phyloP scores from a whole-genome alignment of 2,888 invertebrate species.

The Operophtera brumata region DNA sequence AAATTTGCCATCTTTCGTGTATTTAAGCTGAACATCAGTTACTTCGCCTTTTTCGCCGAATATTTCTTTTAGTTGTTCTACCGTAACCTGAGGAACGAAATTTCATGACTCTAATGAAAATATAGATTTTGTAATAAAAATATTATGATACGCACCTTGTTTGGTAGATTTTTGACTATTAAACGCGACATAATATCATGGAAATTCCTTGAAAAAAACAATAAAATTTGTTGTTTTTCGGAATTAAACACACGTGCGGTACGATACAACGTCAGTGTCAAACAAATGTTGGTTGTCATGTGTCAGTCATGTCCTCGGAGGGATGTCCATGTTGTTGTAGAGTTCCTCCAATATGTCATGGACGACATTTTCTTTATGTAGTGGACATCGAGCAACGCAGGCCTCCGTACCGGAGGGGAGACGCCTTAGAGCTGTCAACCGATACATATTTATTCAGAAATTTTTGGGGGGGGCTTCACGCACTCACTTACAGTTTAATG shows the following conservation, averaged over 20 bases:
- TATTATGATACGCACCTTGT: slow-evolving; percentile 82
- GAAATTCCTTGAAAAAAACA: neutral
- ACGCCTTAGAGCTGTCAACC: no score
- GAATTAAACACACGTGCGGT: neutral
- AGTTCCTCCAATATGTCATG: no score
- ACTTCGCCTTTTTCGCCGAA: slow-evolving; percentile 91
- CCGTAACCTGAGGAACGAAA: slow-evolving; percentile 83
- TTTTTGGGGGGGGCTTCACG: no score
- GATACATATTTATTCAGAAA: no score
- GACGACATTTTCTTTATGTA: no score
- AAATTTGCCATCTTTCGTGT: slow-evolving; percentile 94
- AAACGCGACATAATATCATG: slow-evolving; percentile 86
- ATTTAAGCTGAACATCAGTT: slow-evolving; percentile 96
- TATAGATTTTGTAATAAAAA: neutral
- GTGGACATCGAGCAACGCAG: no score
- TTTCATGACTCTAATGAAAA: neutral
- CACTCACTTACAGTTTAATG: no score
- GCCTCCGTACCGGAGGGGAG: no score
- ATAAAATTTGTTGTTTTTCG: neutral
- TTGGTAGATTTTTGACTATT: slow-evolving; percentile 94
- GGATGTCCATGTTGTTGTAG: no score
- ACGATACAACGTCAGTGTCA: no score
- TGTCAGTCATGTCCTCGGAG: no score
- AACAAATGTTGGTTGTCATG: no score
- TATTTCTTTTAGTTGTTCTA: slow-evolving; percentile 86